Evolutionary conservation across 2,797 vertebrate species (phyloP).

Genomic region (Sebastes iracundus): DNA sequence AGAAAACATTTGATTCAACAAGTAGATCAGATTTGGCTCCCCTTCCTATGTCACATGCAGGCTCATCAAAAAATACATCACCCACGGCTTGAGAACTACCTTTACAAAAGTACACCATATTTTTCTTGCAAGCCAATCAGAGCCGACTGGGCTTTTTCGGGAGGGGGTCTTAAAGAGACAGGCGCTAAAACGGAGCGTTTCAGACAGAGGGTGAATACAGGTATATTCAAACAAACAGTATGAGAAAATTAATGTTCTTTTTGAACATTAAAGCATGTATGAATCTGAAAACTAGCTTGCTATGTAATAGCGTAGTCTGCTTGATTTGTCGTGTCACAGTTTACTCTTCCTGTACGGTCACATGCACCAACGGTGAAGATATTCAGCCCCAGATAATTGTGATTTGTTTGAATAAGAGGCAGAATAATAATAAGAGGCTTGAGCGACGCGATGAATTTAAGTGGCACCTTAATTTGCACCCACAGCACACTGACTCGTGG

Average conservation of each 20-base stretch:
- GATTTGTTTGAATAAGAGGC: constrained; percentile 32
- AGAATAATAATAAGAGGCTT: constrained; percentile 3
- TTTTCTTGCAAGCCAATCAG: not conserved
- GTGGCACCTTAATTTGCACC: constrained; percentile 3
- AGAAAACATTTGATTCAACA: no score
- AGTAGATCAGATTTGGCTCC: no score
- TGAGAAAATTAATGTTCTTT: no score
- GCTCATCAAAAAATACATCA: no score
- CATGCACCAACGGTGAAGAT: not conserved
- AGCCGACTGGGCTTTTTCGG: not conserved
- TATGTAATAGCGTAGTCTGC: not conserved
- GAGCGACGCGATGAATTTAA: not conserved
- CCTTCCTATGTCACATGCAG: no score
- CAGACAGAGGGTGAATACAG: not conserved
- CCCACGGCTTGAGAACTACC: not conserved
- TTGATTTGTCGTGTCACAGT: constrained; percentile 27
- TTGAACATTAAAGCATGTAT: no score
- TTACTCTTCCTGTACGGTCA: not conserved
- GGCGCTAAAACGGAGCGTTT: not conserved
- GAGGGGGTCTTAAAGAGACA: not conserved
- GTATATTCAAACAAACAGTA: not conserved
- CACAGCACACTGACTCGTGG: not conserved
- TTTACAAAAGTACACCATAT: rapidly evolving
- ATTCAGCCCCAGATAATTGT: constrained; percentile 12
- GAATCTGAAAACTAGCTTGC: no score